Evolutionary conservation across 2,797 vertebrate genomes (phyloP), one percentile per base, ranked within the genome.

Genomic region (Morus bassanus): DNA sequence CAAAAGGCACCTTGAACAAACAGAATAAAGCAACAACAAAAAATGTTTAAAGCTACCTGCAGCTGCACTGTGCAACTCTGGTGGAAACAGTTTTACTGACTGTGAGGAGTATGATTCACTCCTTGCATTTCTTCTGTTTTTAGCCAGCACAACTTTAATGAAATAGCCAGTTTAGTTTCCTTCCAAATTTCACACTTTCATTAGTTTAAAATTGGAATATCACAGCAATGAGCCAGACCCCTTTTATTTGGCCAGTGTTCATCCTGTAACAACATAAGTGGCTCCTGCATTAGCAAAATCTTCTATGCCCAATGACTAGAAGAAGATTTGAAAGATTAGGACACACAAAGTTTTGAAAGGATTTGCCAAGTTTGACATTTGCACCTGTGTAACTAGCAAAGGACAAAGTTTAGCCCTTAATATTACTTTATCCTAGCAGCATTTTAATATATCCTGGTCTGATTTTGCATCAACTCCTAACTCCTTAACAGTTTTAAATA

Each of bases 401-500:
- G 85, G 86, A 85, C 89, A 89, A 91, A 92, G 54, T 83, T 95
- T 96, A 96, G 77, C 80, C 92, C 76, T 94, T 96, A 96, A 95
- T 96, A 65, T 91, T 81, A 53, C 89, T 94, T 94, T 82, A 95
- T 95, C 92, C 86, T 78, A 68, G 64, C 68, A 85, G 88, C 41
- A 77, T 95, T 96, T 94, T 94, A 89, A 77, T 77, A 89, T 89
- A 94, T 87, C 81, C 45, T 80, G 41, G 72, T 70, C 87, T 95
- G 87, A 95, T 96, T 96, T 89, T 85, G 63, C 92, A 97, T 95
- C 80, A 93, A 88, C 90, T 96, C 53, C 39, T 89, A 87, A 87
- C 91, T 96, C 96, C 82, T 96, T 87, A 95, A 88, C 93, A 96
- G 96, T 97, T 97, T 97, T 93, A 96, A 97, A 93, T 76, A 77